A percentile compares a stretch with the other conserved stretches of the same genome.
phyloP scores from a whole-genome alignment of 2,888 invertebrate species.

The Drosophila monieri region DNA sequence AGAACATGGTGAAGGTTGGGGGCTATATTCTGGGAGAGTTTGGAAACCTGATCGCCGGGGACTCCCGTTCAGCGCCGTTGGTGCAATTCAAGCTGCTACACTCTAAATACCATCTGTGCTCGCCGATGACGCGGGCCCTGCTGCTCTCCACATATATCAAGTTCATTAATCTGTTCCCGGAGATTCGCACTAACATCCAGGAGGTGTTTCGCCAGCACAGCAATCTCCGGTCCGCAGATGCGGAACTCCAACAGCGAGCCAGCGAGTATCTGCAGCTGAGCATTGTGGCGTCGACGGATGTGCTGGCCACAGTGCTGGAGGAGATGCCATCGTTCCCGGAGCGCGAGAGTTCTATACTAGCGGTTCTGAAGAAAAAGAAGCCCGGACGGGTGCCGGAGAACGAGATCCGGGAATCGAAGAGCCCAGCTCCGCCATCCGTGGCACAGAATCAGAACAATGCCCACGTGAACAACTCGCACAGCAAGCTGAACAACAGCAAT shows the following conservation, averaged over 20 bases:
- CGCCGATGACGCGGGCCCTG: conserved; percentile 97
- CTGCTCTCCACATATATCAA: conserved; percentile 99
- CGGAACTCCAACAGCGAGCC: conserved; percentile 98
- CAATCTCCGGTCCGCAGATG: conserved; percentile 98
- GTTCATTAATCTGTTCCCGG: conserved; percentile 99
- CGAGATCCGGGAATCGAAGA: conserved; percentile 92
- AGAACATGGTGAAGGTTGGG: conserved; percentile 99
- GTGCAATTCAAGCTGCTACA: conserved; percentile 99
- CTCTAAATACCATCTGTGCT: conserved; percentile 99
- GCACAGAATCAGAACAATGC: conserved; percentile 82
- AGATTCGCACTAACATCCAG: conserved; percentile 97
- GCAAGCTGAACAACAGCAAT: conserved; percentile 84
- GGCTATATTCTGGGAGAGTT: conserved; percentile 99
- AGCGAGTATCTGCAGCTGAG: conserved; percentile 98
- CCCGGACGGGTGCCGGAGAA: conserved; percentile 97
- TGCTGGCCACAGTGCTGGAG: conserved; percentile 98
- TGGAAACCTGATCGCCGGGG: conserved; percentile 99
- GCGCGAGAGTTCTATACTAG: conserved; percentile 97
- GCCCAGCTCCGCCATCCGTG: conserved; percentile 86
- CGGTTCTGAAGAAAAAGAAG: conserved; percentile 99
- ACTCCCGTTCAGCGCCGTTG: conserved; percentile 97
- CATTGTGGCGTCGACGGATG: conserved; percentile 97
- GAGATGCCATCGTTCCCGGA: conserved; percentile 99
- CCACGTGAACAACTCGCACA: conserved; percentile 84
- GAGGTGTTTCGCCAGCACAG: conserved; percentile 97